Evolutionary conservation across 2,113 vertebrate genomes (phyloP).

Genomic region (Sander lucioperca): DNA sequence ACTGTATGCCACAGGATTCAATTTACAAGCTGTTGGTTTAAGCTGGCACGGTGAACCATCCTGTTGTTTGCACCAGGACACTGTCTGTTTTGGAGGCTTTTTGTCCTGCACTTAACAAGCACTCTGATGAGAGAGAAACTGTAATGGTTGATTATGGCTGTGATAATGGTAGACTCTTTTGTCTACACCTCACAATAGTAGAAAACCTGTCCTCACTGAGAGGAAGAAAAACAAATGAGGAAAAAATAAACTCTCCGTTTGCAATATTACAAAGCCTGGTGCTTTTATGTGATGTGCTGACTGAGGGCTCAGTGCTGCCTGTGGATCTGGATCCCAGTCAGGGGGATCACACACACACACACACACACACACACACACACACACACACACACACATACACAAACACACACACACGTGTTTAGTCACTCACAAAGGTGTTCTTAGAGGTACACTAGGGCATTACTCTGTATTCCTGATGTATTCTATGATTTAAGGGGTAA

Average conservation of each 20-base stretch:
- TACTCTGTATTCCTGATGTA: conserved; percentile 47
- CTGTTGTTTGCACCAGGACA: conserved; percentile 71
- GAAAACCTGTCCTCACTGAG: conserved; percentile 61
- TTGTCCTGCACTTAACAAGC: conserved; percentile 77
- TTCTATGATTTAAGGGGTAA: conserved; percentile 50
- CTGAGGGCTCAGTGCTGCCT: conserved; percentile 63
- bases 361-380: background rate
- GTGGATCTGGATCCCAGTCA: conserved; percentile 66
- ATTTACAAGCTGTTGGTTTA: conserved; percentile 81
- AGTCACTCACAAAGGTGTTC: conserved; percentile 55
- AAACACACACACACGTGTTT: conserved; percentile 8
- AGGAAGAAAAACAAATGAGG: conserved; percentile 67
- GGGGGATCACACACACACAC: conserved; percentile 60
- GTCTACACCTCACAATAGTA: conserved; percentile 55
- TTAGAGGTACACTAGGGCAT: conserved; percentile 45
- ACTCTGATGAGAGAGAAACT: conserved; percentile 64
- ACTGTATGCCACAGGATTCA: conserved; percentile 78
- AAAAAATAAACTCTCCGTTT: conserved; percentile 64
- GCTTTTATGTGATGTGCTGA: conserved; percentile 73
- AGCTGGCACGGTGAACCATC: conserved; percentile 63
- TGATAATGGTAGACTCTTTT: conserved; percentile 75
- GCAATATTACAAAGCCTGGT: conserved; percentile 64
- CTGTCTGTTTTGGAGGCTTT: conserved; percentile 68
- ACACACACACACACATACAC: conserved; percentile 8
- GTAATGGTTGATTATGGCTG: conserved; percentile 76